Evolutionary conservation across 2,113 vertebrate species (phyloP), one percentile per base, ranked within the genome.

Genomic region (Macquaria australasica): DNA sequence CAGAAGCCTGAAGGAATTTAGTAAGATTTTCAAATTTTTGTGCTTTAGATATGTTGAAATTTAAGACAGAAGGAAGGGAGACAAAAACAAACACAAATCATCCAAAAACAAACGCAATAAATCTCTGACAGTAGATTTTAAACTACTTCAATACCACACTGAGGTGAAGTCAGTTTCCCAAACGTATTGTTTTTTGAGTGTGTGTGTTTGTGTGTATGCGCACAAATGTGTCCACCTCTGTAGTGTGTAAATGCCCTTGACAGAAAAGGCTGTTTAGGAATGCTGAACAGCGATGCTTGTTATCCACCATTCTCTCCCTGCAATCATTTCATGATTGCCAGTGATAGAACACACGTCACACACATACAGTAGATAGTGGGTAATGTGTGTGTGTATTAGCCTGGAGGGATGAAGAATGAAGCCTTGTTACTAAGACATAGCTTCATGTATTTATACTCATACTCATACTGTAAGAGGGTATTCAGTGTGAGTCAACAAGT

Each of bases 281-380:
- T 85, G 69, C 89, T 89, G 76, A 89, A 77, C 83, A 91, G 81
- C 48, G 31, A 79, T 48, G 79, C 90, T 89, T 90, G 85, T 90
- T 89, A 72, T 77, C 84, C 71, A 79, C 79, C 55, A 78, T 89
- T 87, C 86, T 91, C 86, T 90, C 80, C 79, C 85, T 87, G 90
- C 86, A 86, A 90, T 94, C 86, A 88, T 90, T 88, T 86, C 59
- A 90, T 89, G 92, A 92, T 94, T 85, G 88, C 85, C 86, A 72
- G 79, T 82, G 91, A 91, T 89, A 83, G 90, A 83, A 73, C 82
- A 87, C 78, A 77, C 86, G 86, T 89, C 79, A 77, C 68, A 84
- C 82, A 69, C 77, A 68, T 72, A 68, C 76, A 81, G 58, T 75
- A 53, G 23, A 23, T 21, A 66, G 76, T 66, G 41, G 41, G 23